Percentiles rank a stretch among this genome's conserved stretches.
These are phyloP conservation scores for Sinosuthora webbiana DNA, from an alignment of 2,113 vertebrate species.

Conservation along the genomic window DNA sequence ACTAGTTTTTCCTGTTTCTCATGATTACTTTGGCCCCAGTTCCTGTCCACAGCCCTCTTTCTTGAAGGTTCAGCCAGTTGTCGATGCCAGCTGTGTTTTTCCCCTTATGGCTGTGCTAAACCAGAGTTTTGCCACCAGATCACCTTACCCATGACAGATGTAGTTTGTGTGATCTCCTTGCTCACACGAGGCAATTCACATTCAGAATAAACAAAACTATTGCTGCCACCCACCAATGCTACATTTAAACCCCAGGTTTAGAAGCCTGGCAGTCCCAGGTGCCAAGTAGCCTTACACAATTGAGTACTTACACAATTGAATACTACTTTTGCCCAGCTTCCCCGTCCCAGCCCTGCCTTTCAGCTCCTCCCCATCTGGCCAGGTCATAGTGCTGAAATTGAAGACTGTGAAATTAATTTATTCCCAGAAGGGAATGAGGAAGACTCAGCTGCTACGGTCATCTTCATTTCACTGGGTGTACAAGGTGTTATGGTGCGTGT, in stretches of 20 bases:
- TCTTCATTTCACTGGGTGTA: background rate
- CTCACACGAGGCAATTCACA: background rate
- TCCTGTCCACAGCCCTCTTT: background rate
- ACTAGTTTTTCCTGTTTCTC: background rate
- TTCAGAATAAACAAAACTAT: background rate
- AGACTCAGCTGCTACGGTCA: background rate
- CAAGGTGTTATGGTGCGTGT: accelerated
- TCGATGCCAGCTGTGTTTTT: background rate
- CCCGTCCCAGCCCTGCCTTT: background rate
- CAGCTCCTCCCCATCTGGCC: background rate
- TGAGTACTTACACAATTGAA: background rate
- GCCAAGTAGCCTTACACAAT: background rate
- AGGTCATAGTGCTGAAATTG: background rate
- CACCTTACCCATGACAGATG: background rate
- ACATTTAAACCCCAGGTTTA: background rate
- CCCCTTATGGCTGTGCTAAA: background rate
- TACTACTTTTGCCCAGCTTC: background rate
- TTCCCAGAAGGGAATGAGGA: background rate
- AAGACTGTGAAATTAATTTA: background rate
- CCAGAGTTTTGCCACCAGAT: background rate
- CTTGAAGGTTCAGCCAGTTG: background rate
- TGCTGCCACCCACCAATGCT: background rate
- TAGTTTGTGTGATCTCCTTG: background rate
- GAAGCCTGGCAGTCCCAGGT: background rate
- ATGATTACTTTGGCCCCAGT: no score